These are phyloP conservation scores for Ciconia boyciana DNA, from an alignment of 2,113 vertebrate species.

Conservation along the genomic window DNA sequence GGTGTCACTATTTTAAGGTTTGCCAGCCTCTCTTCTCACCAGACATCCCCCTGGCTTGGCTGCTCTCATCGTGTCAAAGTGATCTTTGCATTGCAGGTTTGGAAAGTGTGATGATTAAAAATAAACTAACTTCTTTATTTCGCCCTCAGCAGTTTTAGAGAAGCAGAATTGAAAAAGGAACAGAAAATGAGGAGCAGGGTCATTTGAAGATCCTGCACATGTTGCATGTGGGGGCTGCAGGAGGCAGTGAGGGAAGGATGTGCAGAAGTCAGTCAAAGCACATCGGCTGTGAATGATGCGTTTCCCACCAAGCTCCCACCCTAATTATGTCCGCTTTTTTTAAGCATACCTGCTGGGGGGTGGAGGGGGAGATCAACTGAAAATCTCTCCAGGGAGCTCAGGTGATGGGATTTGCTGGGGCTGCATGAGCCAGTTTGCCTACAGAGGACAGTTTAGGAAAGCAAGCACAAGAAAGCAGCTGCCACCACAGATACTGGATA, in stretches of 20 bases:
- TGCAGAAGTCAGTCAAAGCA: not conserved
- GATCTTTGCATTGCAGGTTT: not conserved
- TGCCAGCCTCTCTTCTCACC: not conserved
- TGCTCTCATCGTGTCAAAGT: not conserved
- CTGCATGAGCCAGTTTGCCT: not conserved
- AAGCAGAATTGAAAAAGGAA: slow-evolving; percentile 60
- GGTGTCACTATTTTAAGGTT: not conserved
- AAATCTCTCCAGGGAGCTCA: not conserved
- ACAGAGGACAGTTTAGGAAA: not conserved
- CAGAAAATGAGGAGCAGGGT: not conserved
- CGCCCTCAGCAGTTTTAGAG: not conserved
- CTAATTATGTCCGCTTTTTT: not conserved
- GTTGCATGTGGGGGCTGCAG: not conserved
- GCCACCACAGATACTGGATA: fast-evolving
- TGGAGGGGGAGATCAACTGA: not conserved
- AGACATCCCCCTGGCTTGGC: not conserved
- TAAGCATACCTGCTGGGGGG: not conserved
- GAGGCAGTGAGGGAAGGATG: not conserved
- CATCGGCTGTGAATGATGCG: fast-evolving
- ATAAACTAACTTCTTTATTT: not conserved
- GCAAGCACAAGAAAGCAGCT: not conserved
- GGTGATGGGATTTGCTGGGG: not conserved
- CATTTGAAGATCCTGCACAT: not conserved
- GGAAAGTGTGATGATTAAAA: not conserved
- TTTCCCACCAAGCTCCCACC: not conserved